Base-by-base conservation (phyloP, 2,113 vertebrate genomes). In the Pollachius pollachius region DNA sequence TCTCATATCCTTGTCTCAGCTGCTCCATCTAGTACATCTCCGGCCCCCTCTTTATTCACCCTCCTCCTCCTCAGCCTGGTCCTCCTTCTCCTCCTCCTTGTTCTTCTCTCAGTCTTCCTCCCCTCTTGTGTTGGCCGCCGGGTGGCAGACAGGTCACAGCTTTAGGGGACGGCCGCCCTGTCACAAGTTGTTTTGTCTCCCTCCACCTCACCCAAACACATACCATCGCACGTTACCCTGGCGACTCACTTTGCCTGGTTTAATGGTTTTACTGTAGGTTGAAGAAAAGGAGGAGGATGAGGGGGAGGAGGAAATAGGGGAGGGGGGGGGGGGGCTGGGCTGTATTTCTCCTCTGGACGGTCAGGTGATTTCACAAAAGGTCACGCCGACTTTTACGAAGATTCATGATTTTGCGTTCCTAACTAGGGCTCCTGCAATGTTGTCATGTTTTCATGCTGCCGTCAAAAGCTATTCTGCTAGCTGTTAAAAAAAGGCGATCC, bases 101-200 rank as follows among this genome's bases (percentile, higher is more conserved):
- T 70, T 23, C 27, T 59, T 68, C 62, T 21, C 7, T 18, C 4
- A 15, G 15, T 6, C 52, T 13, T 52, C 48, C 5, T 61, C 57
- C 13, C 54, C 3, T 56, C 1, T 9, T 21, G 1, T 59, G 11
- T 41, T n/a, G 18, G 82, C 81, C 80, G 56, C 72, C 65, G 87
- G 82, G 82, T 90, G 78, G 81, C 78, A 83, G 86, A 89, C 90
- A 90, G 87, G 86, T 89, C 90, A 85, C 87, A 91, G 88, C 87
- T 91, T 82, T 84, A 87, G 78, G 85, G 84, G 85, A 90, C 54
- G 80, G 69, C 74, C 70, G 73, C 76, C 81, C 69, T 85, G 79
- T 92, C 83, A 88, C 79, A 68, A 78, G 83, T 76, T 81, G 87
- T 82, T 90, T 91, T 92, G 88, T 91, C 75, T 81, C 15, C 80